phyloP scores from a whole-genome alignment of 2,888 invertebrate genomes.

The Zhengitettix transpicula region DNA sequence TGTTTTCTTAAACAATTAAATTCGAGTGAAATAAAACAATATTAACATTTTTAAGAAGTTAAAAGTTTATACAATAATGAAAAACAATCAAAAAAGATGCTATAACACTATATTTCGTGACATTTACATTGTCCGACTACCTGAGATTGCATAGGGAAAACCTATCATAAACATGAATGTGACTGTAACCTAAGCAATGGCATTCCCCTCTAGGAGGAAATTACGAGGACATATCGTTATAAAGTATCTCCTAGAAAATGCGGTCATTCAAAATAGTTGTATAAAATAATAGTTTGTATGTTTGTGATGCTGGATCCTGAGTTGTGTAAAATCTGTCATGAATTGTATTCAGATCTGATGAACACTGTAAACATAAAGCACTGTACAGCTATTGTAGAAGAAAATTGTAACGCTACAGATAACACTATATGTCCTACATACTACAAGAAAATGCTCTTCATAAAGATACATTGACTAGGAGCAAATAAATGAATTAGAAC shows the following conservation, averaged over 20 bases:
- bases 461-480: slow-evolving; percentile 11
- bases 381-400: slow-evolving; percentile 2
- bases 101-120: slow-evolving; percentile 10
- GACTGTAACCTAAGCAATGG: slow-evolving; percentile 11
- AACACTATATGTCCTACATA: not conserved
- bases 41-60: slow-evolving; percentile 9
- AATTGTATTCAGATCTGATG: not conserved
- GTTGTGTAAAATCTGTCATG: slow-evolving; percentile 4
- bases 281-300: slow-evolving; percentile 12
- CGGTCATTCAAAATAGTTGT: slow-evolving; percentile 12
- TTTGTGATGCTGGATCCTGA: slow-evolving; percentile 12
- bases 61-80: slow-evolving; percentile 6
- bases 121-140: slow-evolving; percentile 11
- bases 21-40: slow-evolving; percentile 8
- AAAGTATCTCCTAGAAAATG: slow-evolving; percentile 14
- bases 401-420: too few relatives aligned
- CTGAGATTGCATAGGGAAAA: slow-evolving; percentile 13
- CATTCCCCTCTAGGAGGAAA: slow-evolving; percentile 10
- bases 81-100: slow-evolving; percentile 9
- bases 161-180: slow-evolving; percentile 10
- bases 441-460: slow-evolving; percentile 1
- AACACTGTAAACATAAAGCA: slow-evolving; percentile 10
- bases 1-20: slow-evolving; percentile 10
- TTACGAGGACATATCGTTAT: slow-evolving; percentile 6
- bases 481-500: not conserved